Evolutionary conservation across 2,113 vertebrate species (phyloP), one percentile per base, ranked within the genome.

Genomic region (Erpornis zantholeuca): DNA sequence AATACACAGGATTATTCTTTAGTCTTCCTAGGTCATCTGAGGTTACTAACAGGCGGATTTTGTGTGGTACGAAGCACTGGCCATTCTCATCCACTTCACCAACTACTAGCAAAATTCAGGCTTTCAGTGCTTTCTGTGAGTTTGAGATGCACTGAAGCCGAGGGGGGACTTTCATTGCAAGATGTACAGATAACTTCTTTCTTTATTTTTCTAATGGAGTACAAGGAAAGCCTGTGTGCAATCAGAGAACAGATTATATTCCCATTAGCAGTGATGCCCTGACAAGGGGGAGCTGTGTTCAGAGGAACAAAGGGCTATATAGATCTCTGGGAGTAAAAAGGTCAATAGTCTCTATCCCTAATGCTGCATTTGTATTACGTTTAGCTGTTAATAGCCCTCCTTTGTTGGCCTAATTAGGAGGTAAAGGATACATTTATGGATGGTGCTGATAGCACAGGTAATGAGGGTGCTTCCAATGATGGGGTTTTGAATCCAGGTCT

Each of bases 321-420:
- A 97, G 96, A 95, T 93, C 85, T 77, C 79, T 83, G 3, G 4
- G 75, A 96, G 85, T 90, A 88, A 93, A 93, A 86, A 94, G 96
- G 92, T 97, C 96, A 96, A 42, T 94, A 78, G 90, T 97, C 79
- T 95, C 94, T 97, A 94, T 94, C 96, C 96, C 96, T 97, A 96
- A 96, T 60, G 79, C 88, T 95, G 92, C 88, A 78, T 96, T 95
- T 95, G 82, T 94, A 92, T 92, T 83, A 92, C 88, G 81, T 95
- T 96, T 93, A 96, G 96, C 90, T 94, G 79, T 88, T 96, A 97
- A 96, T 94, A 92, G 90, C 44, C 69, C 88, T 88, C 79, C 85
- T 90, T 96, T 96, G 94, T 96, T 90, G 93, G 68, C 79, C 94
- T 96, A 95, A 97, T 96, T 96, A 95, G 96, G 90, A 95, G 71